Evolutionary conservation across 2,888 invertebrate genomes (phyloP).

Genomic region (Andrena camellia): DNA sequence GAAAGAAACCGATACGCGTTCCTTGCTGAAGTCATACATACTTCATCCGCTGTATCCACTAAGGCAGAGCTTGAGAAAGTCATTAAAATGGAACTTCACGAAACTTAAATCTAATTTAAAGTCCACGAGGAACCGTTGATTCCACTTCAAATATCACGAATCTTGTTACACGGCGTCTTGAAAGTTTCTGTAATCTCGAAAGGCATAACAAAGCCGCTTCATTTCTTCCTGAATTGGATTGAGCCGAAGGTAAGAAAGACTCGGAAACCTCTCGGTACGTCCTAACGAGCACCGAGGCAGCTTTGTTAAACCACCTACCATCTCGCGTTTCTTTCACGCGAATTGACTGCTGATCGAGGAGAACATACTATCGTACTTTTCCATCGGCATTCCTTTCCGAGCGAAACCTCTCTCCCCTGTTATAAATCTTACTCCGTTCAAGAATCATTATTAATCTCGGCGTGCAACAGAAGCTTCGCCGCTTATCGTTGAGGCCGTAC

Average conservation of each 20-base stretch:
- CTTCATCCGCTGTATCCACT: background rate
- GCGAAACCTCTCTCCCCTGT: background rate
- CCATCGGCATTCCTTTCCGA: background rate
- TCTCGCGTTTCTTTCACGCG: slow-evolving; percentile 4
- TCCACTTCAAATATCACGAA: background rate
- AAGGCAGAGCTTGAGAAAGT: background rate
- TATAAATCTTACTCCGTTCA: background rate
- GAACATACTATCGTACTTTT: background rate
- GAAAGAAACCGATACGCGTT: too few relatives aligned
- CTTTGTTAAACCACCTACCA: slow-evolving; percentile 2
- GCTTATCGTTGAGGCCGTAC: too few relatives aligned
- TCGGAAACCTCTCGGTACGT: background rate
- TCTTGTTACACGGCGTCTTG: slow-evolving; percentile 1
- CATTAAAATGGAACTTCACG: background rate
- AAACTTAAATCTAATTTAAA: slow-evolving; percentile 9
- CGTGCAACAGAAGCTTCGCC: too few relatives aligned
- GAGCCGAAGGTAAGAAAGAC: background rate
- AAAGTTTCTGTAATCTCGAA: slow-evolving; percentile 12
- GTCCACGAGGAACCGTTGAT: background rate
- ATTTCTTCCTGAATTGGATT: background rate
- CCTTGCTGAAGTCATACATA: background rate
- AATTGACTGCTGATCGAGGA: background rate
- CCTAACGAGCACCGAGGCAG: background rate
- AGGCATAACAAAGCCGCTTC: background rate
- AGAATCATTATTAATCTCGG: too few relatives aligned